A percentile compares a stretch with the other conserved stretches of the same genome.
Evolutionary conservation across 2,113 vertebrate genomes (phyloP).

Genomic region (Saimiri boliviensis): DNA sequence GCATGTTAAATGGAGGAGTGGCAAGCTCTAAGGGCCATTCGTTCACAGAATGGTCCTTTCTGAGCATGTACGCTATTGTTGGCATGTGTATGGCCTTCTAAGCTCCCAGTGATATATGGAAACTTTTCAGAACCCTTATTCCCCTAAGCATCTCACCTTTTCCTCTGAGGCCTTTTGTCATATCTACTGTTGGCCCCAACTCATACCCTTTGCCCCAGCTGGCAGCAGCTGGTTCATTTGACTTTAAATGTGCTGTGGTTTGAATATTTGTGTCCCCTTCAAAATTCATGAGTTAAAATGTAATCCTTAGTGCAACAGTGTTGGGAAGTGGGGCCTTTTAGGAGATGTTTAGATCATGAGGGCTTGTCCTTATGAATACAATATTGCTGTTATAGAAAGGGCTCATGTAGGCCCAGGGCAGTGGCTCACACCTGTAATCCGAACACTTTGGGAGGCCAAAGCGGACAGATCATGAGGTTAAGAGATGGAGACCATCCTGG

Average conservation of each 20-base stretch:
- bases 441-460: too few relatives aligned
- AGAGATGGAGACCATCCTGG: too few relatives aligned
- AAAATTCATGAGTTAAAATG: neutral
- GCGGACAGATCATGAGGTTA: too few relatives aligned
- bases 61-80: neutral
- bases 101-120: neutral
- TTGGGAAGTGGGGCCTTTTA: neutral
- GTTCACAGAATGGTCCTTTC: too few relatives aligned
- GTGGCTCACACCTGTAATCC: too few relatives aligned
- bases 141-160: neutral
- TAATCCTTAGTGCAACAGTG: neutral
- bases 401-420: too few relatives aligned
- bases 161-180: neutral
- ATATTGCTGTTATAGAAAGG: neutral
- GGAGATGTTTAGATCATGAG: neutral
- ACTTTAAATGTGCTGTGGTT: neutral
- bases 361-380: neutral
- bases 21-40: too few relatives aligned
- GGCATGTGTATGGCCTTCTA: neutral
- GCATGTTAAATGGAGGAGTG: neutral
- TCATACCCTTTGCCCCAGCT: neutral
- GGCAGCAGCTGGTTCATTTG: neutral
- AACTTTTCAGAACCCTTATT: constrained; percentile 39
- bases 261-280: neutral
- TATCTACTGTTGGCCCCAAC: neutral